Conservation (phyloP, 92 coral and sea anemone genomes). For the Palythoa heliodiscus region DNA sequence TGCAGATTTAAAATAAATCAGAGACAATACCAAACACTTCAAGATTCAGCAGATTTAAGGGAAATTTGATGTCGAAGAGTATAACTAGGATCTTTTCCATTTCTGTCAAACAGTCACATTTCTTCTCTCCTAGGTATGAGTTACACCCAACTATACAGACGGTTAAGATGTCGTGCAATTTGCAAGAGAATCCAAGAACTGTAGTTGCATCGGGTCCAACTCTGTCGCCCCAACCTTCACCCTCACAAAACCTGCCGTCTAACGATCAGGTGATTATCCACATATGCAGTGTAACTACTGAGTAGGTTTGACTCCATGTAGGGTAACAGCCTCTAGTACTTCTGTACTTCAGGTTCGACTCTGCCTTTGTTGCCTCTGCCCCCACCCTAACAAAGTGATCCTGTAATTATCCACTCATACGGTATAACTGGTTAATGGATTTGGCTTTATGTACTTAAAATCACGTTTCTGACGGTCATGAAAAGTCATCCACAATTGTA, state of each 20-base stretch:
- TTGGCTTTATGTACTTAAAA: no score
- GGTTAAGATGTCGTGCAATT: slow-evolving; percentile 77
- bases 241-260: not conserved
- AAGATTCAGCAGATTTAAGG: not conserved
- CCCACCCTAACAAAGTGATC: no score
- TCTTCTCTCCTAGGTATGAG: slow-evolving; percentile 53
- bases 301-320: not conserved
- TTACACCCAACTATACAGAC: slow-evolving; percentile 72
- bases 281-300: not conserved
- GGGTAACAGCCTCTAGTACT: not conserved
- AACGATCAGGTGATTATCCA: not conserved
- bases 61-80: not conserved
- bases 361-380: no score
- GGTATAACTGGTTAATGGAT: no score
- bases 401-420: no score
- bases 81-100: not conserved
- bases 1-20: no score
- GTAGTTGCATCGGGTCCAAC: slow-evolving; percentile 37
- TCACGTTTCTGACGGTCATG: no score
- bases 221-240: not conserved
- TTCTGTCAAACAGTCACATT: no score
- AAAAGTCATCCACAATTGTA: no score
- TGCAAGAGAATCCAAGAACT: slow-evolving; percentile 51
- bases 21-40: no score
- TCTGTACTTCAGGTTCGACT: not conserved